Base-by-base conservation (phyloP, 1,140 invertebrate species). In the Drosophila sp. region DNA sequence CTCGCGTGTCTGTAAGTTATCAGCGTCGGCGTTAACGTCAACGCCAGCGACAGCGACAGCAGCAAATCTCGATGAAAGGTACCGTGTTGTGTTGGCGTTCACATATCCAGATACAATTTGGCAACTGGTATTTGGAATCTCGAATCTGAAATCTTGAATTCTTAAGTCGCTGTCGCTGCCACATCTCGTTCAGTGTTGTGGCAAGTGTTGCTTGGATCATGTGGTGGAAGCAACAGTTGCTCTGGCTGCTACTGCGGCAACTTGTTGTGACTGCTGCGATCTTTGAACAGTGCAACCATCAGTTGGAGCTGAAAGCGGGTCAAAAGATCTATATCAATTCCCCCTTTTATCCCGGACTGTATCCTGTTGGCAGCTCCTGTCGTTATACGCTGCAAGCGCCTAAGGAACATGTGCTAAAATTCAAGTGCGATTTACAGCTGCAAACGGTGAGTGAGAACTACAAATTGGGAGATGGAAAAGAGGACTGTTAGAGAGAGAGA, bases 261-360 rank as follows among this genome's bases (percentile, higher is more conserved):
- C 2, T 62, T 8, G 36, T 41, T 11, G 11, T 18, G 2, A 8
- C 13, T 6, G 7, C 32, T 43, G 63, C 64, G 2, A 50, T 91
- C 0, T 92, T 70, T 27, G 90, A 92, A 9, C 65, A 89, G 63
- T 92, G 91, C 36, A 90, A 91, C 54, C 89, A 92, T 50, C 70
- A 71, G 32, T 14, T 92, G 40, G 69, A 91, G 5, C 71, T 92
- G 40, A 69, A 76, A 34, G 36, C 78, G n/a, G 82, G 77, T 0
- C 77, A 86, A 25, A 90, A 90, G 29, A 70, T 91, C 7, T 89
- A 78, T 18, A 83, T 92, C 32, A 92, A 91, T 65, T 92, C 91
- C 8, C 91, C 91, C 3, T 89, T 87, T 50, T 92, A 92, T 75
- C 91, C 91, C 6, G 76, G 40, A 9, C 32, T 69, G 25, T 92